Conservation (phyloP, 1,140 invertebrate genomes). For the Vanessa tameamea region DNA sequence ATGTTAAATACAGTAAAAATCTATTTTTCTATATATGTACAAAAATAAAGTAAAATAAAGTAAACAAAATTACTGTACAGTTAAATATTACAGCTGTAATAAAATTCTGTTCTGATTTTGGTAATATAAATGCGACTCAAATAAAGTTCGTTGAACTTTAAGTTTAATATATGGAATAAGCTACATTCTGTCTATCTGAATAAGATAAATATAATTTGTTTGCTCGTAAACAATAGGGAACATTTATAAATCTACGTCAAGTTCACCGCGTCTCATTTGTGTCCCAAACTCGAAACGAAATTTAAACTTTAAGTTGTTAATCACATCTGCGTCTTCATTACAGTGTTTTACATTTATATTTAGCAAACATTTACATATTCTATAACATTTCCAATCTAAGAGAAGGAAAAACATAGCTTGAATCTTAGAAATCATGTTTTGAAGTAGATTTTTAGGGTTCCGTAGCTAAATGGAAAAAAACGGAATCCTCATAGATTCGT, state of each 20-base stretch:
- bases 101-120: neutral
- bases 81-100: neutral
- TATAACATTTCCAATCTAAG: neutral
- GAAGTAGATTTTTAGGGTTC: neutral
- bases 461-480: too few relatives aligned
- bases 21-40: too few relatives aligned
- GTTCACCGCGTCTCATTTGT: conserved; percentile 55
- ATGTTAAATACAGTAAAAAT: too few relatives aligned
- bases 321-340: conserved; percentile 51
- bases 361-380: neutral
- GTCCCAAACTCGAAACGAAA: conserved; percentile 49
- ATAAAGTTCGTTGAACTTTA: neutral
- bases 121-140: neutral
- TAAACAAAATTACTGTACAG: too few relatives aligned
- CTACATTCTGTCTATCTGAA: conserved; percentile 1
- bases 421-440: too few relatives aligned
- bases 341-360: conserved; percentile 29
- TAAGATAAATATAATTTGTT: conserved; percentile 25
- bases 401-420: neutral
- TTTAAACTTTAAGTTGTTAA: conserved; percentile 57
- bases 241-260: conserved; percentile 54
- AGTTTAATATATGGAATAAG: neutral
- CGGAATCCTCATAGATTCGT: too few relatives aligned
- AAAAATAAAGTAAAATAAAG: too few relatives aligned
- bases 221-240: conserved; percentile 35